Percentiles rank a stretch among this genome's conserved stretches.
These are phyloP conservation scores for Prosapia bicincta DNA, from an alignment of 2,888 invertebrate species.

Conservation along the genomic window DNA sequence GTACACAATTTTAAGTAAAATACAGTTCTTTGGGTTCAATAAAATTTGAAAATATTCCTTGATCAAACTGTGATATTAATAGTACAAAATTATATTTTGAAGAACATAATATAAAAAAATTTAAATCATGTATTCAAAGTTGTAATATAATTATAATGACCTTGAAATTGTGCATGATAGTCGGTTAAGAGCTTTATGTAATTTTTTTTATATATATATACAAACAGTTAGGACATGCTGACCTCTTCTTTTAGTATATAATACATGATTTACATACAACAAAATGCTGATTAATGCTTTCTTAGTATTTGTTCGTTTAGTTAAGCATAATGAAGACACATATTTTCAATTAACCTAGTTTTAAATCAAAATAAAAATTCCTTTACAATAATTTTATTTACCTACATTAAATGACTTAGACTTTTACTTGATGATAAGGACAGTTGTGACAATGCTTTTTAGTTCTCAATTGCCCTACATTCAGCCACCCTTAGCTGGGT, in stretches of 20 bases:
- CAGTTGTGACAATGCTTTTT: constrained; percentile 20
- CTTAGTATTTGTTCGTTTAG: not conserved
- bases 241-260: not conserved
- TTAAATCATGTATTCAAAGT: too few species aligned
- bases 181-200: not conserved
- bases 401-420: constrained; percentile 19
- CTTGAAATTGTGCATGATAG: too few species aligned
- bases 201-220: not conserved
- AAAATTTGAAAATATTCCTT: too few species aligned
- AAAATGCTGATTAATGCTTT: not conserved
- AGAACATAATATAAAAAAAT: too few species aligned
- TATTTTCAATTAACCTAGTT: not conserved
- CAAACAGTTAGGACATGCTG: not conserved
- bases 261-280: not conserved
- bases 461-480: constrained; percentile 1
- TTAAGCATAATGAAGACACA: not conserved
- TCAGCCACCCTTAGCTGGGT: constrained; percentile 34
- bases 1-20: too few species aligned
- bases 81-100: too few species aligned
- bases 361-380: not conserved
- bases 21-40: too few species aligned
- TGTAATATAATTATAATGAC: too few species aligned
- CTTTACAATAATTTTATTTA: not conserved
- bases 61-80: too few species aligned
- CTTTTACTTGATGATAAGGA: constrained; percentile 25